phyloP scores from a whole-genome alignment of 1,140 invertebrate species.

The Sesamia nonagrioides region DNA sequence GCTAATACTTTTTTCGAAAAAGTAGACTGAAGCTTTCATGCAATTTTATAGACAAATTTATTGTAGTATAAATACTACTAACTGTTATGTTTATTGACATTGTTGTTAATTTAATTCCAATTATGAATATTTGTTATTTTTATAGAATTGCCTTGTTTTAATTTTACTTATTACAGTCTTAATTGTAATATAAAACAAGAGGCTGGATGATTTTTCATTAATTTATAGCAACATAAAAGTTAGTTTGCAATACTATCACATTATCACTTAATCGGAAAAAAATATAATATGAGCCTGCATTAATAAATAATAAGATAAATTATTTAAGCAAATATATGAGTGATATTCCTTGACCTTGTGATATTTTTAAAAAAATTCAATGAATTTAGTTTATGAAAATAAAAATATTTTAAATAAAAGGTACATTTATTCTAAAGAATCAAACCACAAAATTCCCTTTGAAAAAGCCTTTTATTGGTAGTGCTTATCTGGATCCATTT shows the following conservation, averaged over 20 bases:
- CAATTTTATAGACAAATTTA: constrained; percentile 1
- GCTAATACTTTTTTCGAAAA: constrained; percentile 55
- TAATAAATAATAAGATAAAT: not conserved
- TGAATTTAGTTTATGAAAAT: constrained; percentile 47
- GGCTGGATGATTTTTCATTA: not conserved
- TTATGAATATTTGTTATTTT: constrained; percentile 8
- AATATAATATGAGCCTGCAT: not conserved
- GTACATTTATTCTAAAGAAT: constrained; percentile 47
- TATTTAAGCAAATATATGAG: constrained; percentile 41
- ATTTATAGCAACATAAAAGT: not conserved
- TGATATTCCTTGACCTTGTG: constrained; percentile 51
- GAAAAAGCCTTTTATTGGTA: constrained; percentile 87
- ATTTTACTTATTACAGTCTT: not conserved
- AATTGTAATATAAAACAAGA: not conserved
- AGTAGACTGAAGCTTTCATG: not conserved
- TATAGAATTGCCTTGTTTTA: not conserved
- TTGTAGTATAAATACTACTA: not conserved
- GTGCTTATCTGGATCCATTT: constrained; percentile 82
- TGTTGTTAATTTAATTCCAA: constrained; percentile 2
- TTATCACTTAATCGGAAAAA: not conserved
- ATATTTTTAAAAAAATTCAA: constrained; percentile 61
- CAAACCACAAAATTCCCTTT: constrained; percentile 72
- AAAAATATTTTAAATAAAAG: constrained; percentile 47
- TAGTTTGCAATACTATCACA: not conserved
- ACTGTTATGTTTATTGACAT: constrained; percentile 10